Percentiles rank a stretch among this genome's conserved stretches.
Evolutionary conservation across 2,113 vertebrate species (phyloP).

Genomic region (Gymnarchus niloticus): DNA sequence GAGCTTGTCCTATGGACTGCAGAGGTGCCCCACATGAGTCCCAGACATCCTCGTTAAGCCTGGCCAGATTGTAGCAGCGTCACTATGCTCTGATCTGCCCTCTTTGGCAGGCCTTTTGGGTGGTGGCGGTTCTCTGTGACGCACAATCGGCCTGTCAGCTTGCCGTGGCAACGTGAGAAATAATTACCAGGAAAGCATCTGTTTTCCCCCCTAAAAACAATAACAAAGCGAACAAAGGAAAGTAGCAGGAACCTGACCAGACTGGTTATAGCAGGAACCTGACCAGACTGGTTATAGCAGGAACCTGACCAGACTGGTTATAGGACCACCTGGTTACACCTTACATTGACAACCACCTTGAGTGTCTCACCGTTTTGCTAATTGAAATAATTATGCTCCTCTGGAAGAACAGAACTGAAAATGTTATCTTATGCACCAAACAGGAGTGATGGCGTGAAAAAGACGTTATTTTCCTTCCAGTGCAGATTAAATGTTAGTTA

Average conservation of each 20-base stretch:
- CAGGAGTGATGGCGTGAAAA: neutral
- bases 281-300: neutral
- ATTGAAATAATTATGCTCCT: constrained; percentile 21
- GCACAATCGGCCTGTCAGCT: constrained; percentile 25
- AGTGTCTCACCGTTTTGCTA: constrained; percentile 15
- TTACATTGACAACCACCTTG: neutral
- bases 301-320: neutral
- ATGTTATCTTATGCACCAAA: neutral
- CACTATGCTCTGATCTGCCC: neutral
- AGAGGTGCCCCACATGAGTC: neutral
- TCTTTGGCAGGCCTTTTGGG: neutral
- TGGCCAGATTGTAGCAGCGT: neutral
- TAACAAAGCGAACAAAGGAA: constrained; percentile 12
- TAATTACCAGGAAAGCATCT: constrained; percentile 33
- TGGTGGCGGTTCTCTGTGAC: constrained; percentile 1
- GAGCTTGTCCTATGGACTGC: neutral
- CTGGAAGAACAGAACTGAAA: constrained; percentile 1
- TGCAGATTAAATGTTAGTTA: neutral
- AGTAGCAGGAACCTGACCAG: neutral
- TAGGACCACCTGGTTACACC: constrained; percentile 21
- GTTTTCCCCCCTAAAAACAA: constrained; percentile 21
- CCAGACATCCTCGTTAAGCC: constrained; percentile 16
- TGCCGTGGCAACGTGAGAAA: constrained; percentile 18
- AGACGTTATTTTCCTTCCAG: neutral
- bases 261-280: neutral